Evolutionary conservation across 2,113 vertebrate genomes (phyloP).

Genomic region (Fulmarus glacialis): DNA sequence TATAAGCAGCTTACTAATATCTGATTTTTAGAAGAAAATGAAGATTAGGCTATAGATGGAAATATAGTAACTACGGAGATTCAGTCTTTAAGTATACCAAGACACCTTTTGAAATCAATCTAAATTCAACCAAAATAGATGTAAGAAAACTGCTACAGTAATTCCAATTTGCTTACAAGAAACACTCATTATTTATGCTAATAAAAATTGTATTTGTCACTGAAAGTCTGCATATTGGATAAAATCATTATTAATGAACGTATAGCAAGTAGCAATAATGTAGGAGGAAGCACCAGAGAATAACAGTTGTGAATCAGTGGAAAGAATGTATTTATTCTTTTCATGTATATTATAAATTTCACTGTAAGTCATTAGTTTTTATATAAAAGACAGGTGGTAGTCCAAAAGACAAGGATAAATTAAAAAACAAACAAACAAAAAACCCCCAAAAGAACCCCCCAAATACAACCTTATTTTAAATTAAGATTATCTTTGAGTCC

Average conservation of each 20-base stretch:
- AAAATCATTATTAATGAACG: background rate
- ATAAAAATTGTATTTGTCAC: background rate
- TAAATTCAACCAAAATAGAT: background rate
- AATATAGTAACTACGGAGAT: background rate
- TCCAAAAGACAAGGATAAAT: background rate
- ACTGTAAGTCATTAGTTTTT: background rate
- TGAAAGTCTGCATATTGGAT: background rate
- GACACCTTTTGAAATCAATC: background rate
- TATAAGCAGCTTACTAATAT: background rate
- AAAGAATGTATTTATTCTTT: background rate
- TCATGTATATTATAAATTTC: background rate
- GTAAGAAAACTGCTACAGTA: background rate
- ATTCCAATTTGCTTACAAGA: background rate
- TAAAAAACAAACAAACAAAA: background rate
- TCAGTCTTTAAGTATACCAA: background rate
- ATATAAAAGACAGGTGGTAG: background rate
- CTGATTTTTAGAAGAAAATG: background rate
- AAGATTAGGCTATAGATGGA: background rate
- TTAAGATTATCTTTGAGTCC: background rate
- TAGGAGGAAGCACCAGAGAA: background rate
- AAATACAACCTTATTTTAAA: background rate
- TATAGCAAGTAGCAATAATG: background rate
- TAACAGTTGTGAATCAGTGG: background rate
- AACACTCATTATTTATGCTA: background rate
- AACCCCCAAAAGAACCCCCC: fast-evolving